A percentile compares a stretch with the other conserved stretches of the same genome.
phyloP scores from a whole-genome alignment of 1,140 invertebrate species.

The Drosophila leontia region DNA sequence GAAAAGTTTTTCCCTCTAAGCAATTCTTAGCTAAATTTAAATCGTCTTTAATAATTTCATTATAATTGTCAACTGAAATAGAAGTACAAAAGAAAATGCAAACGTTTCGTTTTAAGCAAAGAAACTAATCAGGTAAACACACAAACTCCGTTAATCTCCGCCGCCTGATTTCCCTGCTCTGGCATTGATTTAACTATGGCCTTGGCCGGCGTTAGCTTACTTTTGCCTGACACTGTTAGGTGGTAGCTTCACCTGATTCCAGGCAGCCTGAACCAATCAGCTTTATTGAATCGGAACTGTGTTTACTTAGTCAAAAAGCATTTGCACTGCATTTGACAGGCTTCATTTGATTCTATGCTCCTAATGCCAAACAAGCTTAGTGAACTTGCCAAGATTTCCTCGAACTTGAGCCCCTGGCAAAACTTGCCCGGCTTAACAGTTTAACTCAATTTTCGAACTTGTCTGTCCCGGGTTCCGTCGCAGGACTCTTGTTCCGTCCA shows the following conservation, averaged over 20 bases:
- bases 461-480: conserved; percentile 18
- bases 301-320: conserved; percentile 69
- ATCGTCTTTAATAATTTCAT: background rate
- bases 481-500: conserved; percentile 41
- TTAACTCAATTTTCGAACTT: conserved; percentile 74
- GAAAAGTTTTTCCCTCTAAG: too few species aligned
- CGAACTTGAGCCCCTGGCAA: conserved; percentile 13
- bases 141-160: conserved; percentile 21
- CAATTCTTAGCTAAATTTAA: background rate
- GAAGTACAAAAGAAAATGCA: background rate
- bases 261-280: conserved; percentile 40
- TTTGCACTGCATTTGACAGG: conserved; percentile 76
- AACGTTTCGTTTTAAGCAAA: background rate
- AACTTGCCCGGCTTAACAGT: conserved; percentile 68
- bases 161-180: conserved; percentile 1
- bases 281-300: conserved; percentile 60
- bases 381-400: conserved; percentile 41
- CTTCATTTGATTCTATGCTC: conserved; percentile 79
- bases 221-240: conserved; percentile 11
- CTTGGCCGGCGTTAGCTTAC: conserved; percentile 23
- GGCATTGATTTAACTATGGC: conserved; percentile 9
- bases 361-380: conserved; percentile 71
- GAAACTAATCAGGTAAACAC: conserved; percentile 23
- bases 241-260: conserved; percentile 17
- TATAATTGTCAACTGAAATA: background rate